Conservation (phyloP, 2,797 vertebrate genomes). For the Cuculus canorus region DNA sequence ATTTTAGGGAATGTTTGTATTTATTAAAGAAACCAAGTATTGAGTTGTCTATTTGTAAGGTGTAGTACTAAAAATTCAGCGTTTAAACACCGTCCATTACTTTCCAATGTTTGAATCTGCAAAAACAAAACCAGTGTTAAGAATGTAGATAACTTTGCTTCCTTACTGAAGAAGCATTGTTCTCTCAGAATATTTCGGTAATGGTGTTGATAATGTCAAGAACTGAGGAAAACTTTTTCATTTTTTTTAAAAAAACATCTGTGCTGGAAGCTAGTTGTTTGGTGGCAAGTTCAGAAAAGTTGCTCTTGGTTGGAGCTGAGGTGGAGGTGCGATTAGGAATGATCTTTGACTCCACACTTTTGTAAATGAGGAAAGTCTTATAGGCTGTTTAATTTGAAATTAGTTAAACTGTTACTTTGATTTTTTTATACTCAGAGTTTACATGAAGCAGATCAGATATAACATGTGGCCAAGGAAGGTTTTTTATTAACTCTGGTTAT, state of each 20-base stretch:
- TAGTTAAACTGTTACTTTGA: background rate
- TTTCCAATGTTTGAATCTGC: background rate
- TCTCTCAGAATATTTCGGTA: background rate
- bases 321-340: background rate
- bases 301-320: background rate
- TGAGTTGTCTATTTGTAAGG: background rate
- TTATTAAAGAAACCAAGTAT: background rate
- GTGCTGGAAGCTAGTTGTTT: background rate
- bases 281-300: background rate
- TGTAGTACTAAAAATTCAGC: background rate
- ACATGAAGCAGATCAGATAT: background rate
- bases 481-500: background rate
- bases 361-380: background rate
- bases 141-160: background rate
- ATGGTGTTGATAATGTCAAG: background rate
- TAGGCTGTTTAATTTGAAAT: background rate
- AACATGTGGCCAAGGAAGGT: background rate
- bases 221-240: background rate
- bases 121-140: background rate
- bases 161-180: background rate
- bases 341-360: background rate
- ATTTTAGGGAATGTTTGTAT: background rate
- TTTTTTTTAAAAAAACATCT: background rate
- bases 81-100: background rate
- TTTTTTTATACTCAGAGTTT: background rate